phyloP scores from a whole-genome alignment of 1,140 invertebrate genomes.

The Panagrolaimus sp. region DNA sequence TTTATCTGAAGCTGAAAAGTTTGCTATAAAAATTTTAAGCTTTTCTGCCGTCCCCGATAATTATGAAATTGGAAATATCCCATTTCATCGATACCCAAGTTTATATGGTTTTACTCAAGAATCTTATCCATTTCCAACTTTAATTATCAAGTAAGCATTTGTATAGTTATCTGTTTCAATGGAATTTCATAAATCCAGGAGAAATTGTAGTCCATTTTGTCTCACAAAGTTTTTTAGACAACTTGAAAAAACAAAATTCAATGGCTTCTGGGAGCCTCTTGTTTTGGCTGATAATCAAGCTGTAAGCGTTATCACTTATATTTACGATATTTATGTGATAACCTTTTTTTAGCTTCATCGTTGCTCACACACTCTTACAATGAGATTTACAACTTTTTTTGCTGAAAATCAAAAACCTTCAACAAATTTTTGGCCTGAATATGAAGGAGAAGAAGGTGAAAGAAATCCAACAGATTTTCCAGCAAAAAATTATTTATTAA shows the following conservation, averaged over 20 bases:
- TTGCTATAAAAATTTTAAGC: constrained; percentile 7
- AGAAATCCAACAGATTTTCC: not conserved
- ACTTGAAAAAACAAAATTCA: not conserved
- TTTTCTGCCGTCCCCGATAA: not conserved
- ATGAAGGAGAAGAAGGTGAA: no score
- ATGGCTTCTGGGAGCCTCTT: not conserved
- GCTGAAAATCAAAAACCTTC: not conserved
- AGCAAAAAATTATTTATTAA: not conserved
- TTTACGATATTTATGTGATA: no score
- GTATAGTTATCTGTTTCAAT: no score
- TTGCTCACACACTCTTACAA: not conserved
- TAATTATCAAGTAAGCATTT: not conserved
- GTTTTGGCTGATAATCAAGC: not conserved
- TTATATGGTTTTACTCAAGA: not conserved
- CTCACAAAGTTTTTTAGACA: not conserved
- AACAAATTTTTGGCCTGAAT: constrained; percentile 3
- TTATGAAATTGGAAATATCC: not conserved
- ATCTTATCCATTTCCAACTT: not conserved
- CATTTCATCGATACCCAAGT: not conserved
- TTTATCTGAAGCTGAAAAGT: not conserved
- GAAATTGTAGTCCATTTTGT: no score
- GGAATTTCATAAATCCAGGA: no score
- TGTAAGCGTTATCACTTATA: no score
- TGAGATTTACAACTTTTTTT: not conserved
- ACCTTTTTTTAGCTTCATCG: no score